Base-by-base conservation (phyloP, 2,888 invertebrate genomes). In the Germaria angustata region DNA sequence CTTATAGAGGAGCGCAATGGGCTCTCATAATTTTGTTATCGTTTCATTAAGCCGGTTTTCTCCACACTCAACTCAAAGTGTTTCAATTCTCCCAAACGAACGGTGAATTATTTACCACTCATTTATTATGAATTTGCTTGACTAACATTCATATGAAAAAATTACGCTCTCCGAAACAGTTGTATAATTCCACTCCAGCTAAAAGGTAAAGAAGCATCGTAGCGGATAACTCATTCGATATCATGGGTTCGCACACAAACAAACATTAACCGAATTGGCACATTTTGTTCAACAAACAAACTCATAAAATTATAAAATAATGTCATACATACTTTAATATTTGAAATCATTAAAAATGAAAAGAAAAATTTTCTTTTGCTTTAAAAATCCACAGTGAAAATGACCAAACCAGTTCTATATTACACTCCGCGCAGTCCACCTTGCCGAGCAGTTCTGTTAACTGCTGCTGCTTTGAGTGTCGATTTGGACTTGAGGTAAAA, bases 381-480 rank as follows among this genome's bases (percentile, higher is more conserved):
- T n/a, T n/a, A 5, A 7, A 15, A 22, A 63, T 9, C n/a, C 32
- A 13, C 13, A 51, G 13, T 11, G 20, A 78, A 22, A 28, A 89
- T 90, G 90, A 69, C 61, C 9, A 90, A 90, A 86, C 91, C 91
- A 34, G 86, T 90, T 86, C 91, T 94, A 59, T 95, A 95, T 90
- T 93, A 94, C 87, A 86, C 92, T 28, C 92, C 92, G 13, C 93
- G 93, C 87, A 95, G 95, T 85, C 92, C 93, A 1, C 95, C 95
- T 7, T 94, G 94, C 89, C 92, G 95, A 6, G 90, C 93, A 0
- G 95, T 94, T 9, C 91, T 93, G 32, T 88, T 95, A 73, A 92
- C 93, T 0, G 95, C 95, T 7, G 94, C 93, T 81, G 93, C 93
- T 49, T 84, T 95, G 28, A 94, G 93, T 2, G 89, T 95, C 28